A percentile compares a stretch with the other conserved stretches of the same genome.
Conservation (phyloP, 2,888 invertebrate species). For the Meta bourneti region DNA sequence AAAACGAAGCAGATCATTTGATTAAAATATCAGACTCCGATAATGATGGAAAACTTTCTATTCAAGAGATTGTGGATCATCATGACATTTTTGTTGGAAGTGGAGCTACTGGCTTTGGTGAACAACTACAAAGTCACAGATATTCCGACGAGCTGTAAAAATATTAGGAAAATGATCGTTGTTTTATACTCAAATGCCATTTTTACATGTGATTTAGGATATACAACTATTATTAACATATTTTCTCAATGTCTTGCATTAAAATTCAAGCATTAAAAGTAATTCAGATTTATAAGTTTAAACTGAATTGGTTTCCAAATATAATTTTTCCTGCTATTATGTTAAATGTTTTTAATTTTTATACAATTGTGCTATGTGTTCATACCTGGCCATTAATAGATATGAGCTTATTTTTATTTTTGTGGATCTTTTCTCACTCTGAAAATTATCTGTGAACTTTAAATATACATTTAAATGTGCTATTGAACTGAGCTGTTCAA, state of each 20-base stretch:
- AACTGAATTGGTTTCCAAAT: no score
- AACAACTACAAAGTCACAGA: constrained; percentile 89
- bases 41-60: constrained; percentile 89
- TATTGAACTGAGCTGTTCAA: neutral
- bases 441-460: neutral
- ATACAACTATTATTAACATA: no score
- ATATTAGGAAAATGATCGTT: neutral
- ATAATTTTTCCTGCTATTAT: no score
- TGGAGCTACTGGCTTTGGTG: constrained; percentile 93
- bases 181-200: neutral
- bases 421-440: no score
- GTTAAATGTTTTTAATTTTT: no score
- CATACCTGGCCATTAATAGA: no score
- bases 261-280: no score
- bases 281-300: no score
- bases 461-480: neutral
- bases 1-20: constrained; percentile 93
- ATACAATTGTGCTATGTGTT: no score
- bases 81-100: constrained; percentile 95
- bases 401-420: no score
- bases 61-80: constrained; percentile 90
- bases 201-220: neutral
- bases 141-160: constrained; percentile 90
- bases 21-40: constrained; percentile 92
- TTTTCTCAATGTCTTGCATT: no score